Base-by-base conservation (phyloP, 2,888 invertebrate species). In the Melinaea menophilus region DNA sequence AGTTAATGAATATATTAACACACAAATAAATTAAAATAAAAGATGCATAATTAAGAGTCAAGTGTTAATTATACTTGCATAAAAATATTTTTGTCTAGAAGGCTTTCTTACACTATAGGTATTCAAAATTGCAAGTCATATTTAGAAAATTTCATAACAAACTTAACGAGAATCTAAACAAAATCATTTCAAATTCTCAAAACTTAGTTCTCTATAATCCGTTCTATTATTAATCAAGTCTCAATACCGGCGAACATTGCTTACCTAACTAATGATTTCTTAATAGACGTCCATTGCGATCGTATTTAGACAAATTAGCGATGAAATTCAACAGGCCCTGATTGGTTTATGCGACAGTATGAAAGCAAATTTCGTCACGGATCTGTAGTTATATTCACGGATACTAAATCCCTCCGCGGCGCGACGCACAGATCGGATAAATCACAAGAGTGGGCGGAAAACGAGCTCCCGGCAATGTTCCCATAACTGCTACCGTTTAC, bases 401-500 rank as follows among this genome's bases (percentile, higher is more conserved):
- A 73, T 80, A 79, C 82, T 86, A 88, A 86, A 86, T 85, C 82
- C 78, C 74, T 70, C 63, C 69, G 66, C 62, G 9, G 67, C 64
- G 69, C 69, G 67, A 65, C 67, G 67, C 65, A 60, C 76, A 74
- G 75, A 73, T 79, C 79, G 83, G 85, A 88, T 89, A 90, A 90
- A 88, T 89, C 88, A 88, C 85, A 73, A 64, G 70, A 75, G 88
- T 88, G 88, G 88, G 89, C 84, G 88, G 67, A 57, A 9, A 31
- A 81, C 77, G 70, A 72, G 78, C 80, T 78, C 75, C 80, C 76
- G 80, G 77, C 80, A 74, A 76, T 76, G 76, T 77, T 76, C 78
- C 66, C 78, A 83, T 85, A 85, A 84, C 87, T 79, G 90, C 90
- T 90, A 90, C 90, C 87, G 90, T 89, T 89, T 88, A 84, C 88